Evolutionary conservation across 1,140 invertebrate species (phyloP).

Genomic region (Mylabris phalerata): DNA sequence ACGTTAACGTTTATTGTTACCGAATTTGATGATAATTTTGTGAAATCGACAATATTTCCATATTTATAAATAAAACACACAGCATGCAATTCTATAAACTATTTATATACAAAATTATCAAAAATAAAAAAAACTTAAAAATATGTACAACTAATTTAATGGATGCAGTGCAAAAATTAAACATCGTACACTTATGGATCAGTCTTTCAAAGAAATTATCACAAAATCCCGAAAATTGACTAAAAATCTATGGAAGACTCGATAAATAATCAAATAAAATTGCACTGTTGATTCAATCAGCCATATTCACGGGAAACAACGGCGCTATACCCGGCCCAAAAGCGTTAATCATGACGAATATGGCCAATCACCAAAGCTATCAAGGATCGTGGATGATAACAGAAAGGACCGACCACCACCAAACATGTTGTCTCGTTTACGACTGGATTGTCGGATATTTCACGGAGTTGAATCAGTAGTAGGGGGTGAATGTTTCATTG

Average conservation of each 20-base stretch:
- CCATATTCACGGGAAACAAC: conserved; percentile 29
- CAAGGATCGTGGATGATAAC: conserved; percentile 6
- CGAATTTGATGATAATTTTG: too few relatives aligned
- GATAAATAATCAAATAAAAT: conserved; percentile 7
- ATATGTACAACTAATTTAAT: not conserved
- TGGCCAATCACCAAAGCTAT: conserved; percentile 33
- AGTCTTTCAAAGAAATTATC: conserved; percentile 24
- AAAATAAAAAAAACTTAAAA: not conserved
- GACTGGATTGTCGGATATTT: conserved; percentile 2
- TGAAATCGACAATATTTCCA: too few relatives aligned
- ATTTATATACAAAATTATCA: not conserved
- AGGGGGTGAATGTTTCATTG: conserved; percentile 28
- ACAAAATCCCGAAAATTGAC: conserved; percentile 11
- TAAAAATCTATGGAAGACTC: conserved; percentile 17
- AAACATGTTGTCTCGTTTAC: conserved; percentile 19
- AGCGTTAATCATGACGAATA: conserved; percentile 27
- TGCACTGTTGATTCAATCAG: conserved; percentile 17
- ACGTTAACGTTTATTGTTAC: too few relatives aligned
- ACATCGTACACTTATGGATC: conserved; percentile 3
- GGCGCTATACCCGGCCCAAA: conserved; percentile 20
- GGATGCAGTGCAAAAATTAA: not conserved
- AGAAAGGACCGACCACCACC: conserved; percentile 27
- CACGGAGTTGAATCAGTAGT: not conserved
- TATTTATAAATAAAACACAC: conserved; percentile 5
- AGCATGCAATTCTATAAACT: conserved; percentile 15